Evolutionary conservation across 92 coral and sea anemone genomes (phyloP).

Genomic region (Actinostola sp.): DNA sequence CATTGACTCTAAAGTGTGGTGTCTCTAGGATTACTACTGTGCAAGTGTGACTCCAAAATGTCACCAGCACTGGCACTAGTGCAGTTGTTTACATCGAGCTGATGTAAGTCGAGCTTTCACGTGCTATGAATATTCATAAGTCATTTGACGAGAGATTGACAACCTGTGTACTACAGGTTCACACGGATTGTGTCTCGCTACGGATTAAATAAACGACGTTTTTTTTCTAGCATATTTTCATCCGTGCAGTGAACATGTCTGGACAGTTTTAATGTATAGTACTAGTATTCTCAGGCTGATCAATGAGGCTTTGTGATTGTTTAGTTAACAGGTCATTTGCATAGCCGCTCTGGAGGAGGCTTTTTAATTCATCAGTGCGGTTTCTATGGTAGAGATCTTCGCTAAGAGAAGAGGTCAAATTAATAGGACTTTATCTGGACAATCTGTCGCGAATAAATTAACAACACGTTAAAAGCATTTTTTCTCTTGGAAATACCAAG

Average conservation of each 20-base stretch:
- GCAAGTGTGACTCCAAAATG: neutral
- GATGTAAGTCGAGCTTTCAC: constrained; percentile 49
- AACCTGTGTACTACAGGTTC: neutral
- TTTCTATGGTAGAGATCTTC: neutral
- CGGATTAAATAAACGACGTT: neutral
- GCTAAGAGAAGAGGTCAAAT: neutral
- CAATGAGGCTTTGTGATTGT: neutral
- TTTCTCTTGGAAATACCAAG: neutral
- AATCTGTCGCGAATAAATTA: constrained; percentile 4
- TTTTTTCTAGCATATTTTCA: neutral
- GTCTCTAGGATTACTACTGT: too few species aligned
- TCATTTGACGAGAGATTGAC: constrained; percentile 4
- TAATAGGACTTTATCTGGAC: constrained; percentile 5
- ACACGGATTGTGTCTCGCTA: too few species aligned
- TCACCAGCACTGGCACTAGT: neutral
- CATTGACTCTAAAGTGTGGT: constrained; percentile 12
- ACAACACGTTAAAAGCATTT: neutral
- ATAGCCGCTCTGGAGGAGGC: neutral
- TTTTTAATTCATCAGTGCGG: neutral
- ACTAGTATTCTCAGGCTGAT: too few species aligned
- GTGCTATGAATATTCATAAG: constrained; percentile 74
- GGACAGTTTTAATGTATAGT: too few species aligned
- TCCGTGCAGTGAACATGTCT: too few species aligned
- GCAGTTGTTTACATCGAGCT: constrained; percentile 70
- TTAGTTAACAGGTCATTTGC: constrained; percentile 5